A percentile compares a stretch with the other conserved stretches of the same genome.
These are phyloP conservation scores for Ceratina calcarata DNA, from an alignment of 1,140 invertebrate genomes.

Conservation along the genomic window DNA sequence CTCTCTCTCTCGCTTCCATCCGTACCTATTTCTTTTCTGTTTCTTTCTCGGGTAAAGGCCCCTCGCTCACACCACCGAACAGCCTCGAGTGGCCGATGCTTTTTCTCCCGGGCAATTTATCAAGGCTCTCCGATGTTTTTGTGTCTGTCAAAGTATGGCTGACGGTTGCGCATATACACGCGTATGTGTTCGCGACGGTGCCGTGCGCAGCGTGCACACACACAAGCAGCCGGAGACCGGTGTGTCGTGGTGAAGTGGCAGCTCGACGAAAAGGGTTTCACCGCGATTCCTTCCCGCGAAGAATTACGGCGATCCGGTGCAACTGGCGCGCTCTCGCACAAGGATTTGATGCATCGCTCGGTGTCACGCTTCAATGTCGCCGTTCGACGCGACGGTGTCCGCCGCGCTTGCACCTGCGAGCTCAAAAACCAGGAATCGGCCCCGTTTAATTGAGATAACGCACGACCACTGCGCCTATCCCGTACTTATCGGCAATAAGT, in stretches of 20 bases:
- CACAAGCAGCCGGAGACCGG: too few species aligned
- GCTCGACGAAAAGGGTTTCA: conserved; percentile 49
- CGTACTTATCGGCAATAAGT: background rate
- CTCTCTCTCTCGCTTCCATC: conserved; percentile 51
- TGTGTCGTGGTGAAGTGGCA: conserved; percentile 36
- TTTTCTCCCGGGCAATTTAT: conserved; percentile 74
- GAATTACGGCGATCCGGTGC: conserved; percentile 57
- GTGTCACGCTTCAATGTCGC: conserved; percentile 58
- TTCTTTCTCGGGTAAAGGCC: conserved; percentile 27
- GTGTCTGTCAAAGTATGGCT: conserved; percentile 69
- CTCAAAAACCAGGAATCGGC: conserved; percentile 1
- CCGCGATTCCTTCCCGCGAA: conserved; percentile 61
- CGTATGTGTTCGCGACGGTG: background rate
- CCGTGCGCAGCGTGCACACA: background rate
- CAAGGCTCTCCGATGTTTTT: conserved; percentile 73
- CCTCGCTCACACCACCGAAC: conserved; percentile 54
- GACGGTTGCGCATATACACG: background rate
- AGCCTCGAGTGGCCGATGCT: conserved; percentile 70
- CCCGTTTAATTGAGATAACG: conserved; percentile 15
- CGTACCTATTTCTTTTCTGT: conserved; percentile 50
- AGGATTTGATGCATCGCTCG: conserved; percentile 51
- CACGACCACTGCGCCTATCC: background rate
- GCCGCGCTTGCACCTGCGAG: conserved; percentile 20
- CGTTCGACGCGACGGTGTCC: conserved; percentile 32
- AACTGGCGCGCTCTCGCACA: conserved; percentile 41